These are phyloP conservation scores for Eupithecia exiguata DNA, from an alignment of 2,888 invertebrate species.

Conservation along the genomic window DNA sequence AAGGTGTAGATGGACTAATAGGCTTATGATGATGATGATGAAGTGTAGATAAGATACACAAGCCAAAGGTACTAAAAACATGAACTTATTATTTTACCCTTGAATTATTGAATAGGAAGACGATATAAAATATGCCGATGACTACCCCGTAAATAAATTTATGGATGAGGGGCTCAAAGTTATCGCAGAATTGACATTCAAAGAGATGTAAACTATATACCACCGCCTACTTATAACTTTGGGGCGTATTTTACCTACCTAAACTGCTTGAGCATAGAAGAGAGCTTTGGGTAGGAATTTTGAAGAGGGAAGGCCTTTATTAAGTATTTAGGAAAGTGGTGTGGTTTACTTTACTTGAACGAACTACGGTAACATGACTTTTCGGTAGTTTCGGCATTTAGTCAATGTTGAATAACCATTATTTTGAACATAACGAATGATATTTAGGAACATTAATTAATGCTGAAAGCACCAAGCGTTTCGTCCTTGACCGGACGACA, in stretches of 20 bases:
- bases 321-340: conserved; percentile 1
- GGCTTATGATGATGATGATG: no score
- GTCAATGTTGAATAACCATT: background rate
- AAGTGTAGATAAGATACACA: no score
- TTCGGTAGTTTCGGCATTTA: background rate
- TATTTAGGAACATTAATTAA: background rate
- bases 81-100: conserved; percentile 8
- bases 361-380: background rate
- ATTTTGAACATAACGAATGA: background rate
- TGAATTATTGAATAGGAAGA: conserved; percentile 22
- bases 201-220: conserved; percentile 2
- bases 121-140: conserved; percentile 17
- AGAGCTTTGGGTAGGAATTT: conserved; percentile 22
- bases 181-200: conserved; percentile 13
- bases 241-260: background rate
- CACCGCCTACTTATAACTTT: conserved; percentile 12
- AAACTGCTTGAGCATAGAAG: background rate
- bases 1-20: no score
- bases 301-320: background rate
- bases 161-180: conserved; percentile 27
- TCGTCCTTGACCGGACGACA: background rate
- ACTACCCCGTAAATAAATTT: conserved; percentile 24
- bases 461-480: background rate
- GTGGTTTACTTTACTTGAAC: background rate
- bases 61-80: background rate